phyloP scores from a whole-genome alignment of 35 echinoderm and acorn worm genomes.

The Ptychodera flava region DNA sequence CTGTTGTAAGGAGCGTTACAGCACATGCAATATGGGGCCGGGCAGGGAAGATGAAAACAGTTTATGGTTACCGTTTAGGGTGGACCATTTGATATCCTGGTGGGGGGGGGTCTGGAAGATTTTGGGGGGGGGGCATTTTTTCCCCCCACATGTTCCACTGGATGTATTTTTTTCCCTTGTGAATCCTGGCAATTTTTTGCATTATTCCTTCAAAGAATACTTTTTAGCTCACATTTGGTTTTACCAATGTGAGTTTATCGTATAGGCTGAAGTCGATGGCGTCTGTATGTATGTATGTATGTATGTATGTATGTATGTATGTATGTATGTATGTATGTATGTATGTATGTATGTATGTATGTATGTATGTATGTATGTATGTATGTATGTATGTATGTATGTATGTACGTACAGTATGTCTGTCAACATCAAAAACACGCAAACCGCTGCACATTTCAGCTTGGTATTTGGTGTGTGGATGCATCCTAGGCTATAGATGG shows the following conservation, averaged over 20 bases:
- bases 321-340: slow-evolving; percentile 2
- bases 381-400: background rate
- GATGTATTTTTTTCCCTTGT: background rate
- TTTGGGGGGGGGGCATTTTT: too few species aligned
- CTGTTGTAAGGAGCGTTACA: too few species aligned
- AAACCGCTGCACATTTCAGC: too few species aligned
- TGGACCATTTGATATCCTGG: too few species aligned
- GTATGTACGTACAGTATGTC: background rate
- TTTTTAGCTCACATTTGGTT: background rate
- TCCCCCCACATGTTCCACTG: too few species aligned
- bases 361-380: background rate
- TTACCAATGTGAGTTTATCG: background rate
- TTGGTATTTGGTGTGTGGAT: too few species aligned
- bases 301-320: slow-evolving; percentile 2
- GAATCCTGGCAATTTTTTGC: background rate
- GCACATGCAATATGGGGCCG: too few species aligned
- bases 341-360: background rate
- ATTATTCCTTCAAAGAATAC: background rate
- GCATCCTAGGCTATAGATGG: too few species aligned
- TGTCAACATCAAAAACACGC: too few species aligned
- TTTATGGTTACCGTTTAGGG: too few species aligned
- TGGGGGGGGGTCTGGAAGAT: too few species aligned
- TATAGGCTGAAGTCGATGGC: background rate
- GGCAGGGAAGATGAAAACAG: too few species aligned
- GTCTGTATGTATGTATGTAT: background rate